phyloP scores from a whole-genome alignment of 2,797 vertebrate species.

The Margarornis squamiger region DNA sequence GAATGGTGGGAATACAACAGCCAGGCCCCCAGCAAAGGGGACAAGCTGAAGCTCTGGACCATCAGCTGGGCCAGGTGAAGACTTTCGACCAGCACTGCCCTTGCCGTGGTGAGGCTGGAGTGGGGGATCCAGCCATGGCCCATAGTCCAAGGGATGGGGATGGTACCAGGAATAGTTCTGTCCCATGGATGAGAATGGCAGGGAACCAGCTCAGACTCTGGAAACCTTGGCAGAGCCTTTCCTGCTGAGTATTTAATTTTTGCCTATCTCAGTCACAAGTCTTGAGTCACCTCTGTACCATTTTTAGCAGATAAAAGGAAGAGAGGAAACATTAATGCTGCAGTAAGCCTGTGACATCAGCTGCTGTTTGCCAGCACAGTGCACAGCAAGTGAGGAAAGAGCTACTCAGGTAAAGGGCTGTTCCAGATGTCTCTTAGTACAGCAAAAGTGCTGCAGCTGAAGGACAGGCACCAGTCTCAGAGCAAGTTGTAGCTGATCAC shows the following conservation, averaged over 20 bases:
- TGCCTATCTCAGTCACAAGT: neutral
- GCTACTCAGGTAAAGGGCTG: too few species aligned
- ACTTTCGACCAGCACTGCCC: constrained; percentile 82
- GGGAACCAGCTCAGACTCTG: neutral
- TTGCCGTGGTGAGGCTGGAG: constrained; percentile 77
- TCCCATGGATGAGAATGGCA: neutral
- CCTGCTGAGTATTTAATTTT: neutral
- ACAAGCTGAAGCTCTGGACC: constrained; percentile 83
- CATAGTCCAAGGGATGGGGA: rapidly evolving
- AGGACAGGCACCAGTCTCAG: neutral
- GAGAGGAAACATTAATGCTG: neutral
- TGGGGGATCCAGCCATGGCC: neutral
- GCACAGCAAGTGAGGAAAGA: neutral
- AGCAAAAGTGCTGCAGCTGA: neutral
- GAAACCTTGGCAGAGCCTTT: neutral
- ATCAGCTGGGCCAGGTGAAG: constrained; percentile 83
- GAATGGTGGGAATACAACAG: constrained; percentile 84
- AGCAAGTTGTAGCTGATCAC: neutral
- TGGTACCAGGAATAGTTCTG: neutral
- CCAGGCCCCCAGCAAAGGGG: constrained; percentile 74
- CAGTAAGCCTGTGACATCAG: neutral
- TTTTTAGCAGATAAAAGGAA: neutral
- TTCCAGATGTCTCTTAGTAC: neutral
- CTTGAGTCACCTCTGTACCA: neutral
- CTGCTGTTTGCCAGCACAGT: neutral